phyloP scores from a whole-genome alignment of 2,113 vertebrate species.

The Bufo bufo region DNA sequence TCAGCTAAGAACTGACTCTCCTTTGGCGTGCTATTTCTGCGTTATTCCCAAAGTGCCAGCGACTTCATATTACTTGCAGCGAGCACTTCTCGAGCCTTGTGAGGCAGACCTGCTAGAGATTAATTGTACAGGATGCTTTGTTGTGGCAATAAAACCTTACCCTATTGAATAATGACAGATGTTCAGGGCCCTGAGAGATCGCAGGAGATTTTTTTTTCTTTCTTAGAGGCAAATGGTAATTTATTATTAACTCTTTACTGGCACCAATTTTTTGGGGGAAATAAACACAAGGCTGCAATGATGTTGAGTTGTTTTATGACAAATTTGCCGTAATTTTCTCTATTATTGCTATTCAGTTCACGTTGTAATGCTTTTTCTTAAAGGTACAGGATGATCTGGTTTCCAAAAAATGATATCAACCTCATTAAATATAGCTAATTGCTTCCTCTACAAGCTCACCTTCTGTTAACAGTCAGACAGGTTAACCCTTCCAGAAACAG shows the following conservation, averaged over 20 bases:
- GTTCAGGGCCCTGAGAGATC: slow-evolving; percentile 30
- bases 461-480: neutral
- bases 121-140: slow-evolving; percentile 51
- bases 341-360: neutral
- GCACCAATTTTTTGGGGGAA: neutral
- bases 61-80: slow-evolving; percentile 15
- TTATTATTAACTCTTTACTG: slow-evolving; percentile 19
- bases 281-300: neutral
- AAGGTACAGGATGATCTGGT: neutral
- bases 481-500: neutral
- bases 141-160: slow-evolving; percentile 53
- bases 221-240: slow-evolving; percentile 31
- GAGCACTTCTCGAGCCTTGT: slow-evolving; percentile 7
- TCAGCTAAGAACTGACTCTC: neutral
- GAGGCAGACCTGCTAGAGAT: slow-evolving; percentile 47
- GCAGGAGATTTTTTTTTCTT: slow-evolving; percentile 7
- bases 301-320: neutral
- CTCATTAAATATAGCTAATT: neutral
- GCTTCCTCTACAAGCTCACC: neutral
- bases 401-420: neutral
- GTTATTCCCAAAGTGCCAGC: slow-evolving; percentile 47
- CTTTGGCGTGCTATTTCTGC: slow-evolving; percentile 15
- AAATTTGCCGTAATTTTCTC: neutral
- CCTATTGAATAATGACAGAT: slow-evolving; percentile 53
- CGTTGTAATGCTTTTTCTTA: neutral